Conservation (phyloP, 2,888 invertebrate genomes). For the Temnothorax unifasciatus region DNA sequence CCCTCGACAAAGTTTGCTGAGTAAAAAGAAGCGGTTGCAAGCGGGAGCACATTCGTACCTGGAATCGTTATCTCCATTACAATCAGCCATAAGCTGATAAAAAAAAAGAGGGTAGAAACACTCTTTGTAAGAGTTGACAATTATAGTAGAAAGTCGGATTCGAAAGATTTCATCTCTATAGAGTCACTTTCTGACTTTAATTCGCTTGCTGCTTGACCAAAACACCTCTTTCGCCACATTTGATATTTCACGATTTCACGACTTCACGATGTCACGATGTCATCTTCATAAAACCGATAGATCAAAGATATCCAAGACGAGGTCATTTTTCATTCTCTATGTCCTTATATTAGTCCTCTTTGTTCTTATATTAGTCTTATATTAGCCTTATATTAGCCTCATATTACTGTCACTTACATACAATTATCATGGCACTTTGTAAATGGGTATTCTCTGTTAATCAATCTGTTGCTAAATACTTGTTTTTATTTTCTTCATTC, state of each 20-base stretch:
- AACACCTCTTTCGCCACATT: neutral
- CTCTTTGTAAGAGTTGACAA: neutral
- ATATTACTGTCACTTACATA: too few relatives aligned
- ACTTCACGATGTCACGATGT: neutral
- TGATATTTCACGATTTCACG: neutral
- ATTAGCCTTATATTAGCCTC: neutral
- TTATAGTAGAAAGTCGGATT: neutral
- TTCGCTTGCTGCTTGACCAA: neutral
- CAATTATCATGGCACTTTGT: too few relatives aligned
- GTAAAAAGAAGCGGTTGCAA: conserved; percentile 74
- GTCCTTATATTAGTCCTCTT: neutral
- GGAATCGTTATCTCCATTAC: conserved; percentile 71
- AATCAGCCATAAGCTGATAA: conserved; percentile 65
- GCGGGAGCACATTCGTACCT: conserved; percentile 70
- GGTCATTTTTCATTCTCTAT: neutral
- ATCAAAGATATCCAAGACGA: neutral
- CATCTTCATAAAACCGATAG: neutral
- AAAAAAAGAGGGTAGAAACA: conserved; percentile 29
- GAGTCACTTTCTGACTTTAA: conserved; percentile 8
- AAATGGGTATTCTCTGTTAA: neutral
- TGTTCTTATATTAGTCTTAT: neutral
- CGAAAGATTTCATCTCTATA: conserved; percentile 22
- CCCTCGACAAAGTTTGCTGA: conserved; percentile 67
- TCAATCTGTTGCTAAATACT: neutral
- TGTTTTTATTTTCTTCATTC: neutral